These are phyloP conservation scores for Sitophilus oryzae DNA, from an alignment of 1,140 invertebrate species.

Conservation along the genomic window DNA sequence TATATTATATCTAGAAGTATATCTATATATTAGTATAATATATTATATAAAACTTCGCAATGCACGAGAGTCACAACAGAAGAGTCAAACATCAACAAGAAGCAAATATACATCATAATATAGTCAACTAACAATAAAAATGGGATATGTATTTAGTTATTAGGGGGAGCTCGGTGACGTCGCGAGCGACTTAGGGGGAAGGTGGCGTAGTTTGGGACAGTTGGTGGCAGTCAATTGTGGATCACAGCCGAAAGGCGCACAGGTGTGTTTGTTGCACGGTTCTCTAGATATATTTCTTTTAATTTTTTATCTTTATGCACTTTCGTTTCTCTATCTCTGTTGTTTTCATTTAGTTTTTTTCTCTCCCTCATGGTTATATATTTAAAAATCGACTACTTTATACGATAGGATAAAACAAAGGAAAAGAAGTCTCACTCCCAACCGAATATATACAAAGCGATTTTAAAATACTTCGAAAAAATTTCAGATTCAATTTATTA, in stretches of 20 bases:
- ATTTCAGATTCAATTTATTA: too few species aligned
- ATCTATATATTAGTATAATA: slow-evolving; percentile 44
- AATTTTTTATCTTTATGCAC: slow-evolving; percentile 29
- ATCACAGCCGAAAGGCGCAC: slow-evolving; percentile 43
- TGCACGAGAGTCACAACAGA: too few species aligned
- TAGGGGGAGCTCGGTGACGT: slow-evolving; percentile 31
- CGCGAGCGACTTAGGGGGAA: slow-evolving; percentile 6
- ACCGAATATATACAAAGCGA: too few species aligned
- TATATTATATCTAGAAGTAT: too few species aligned
- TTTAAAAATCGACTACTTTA: too few species aligned
- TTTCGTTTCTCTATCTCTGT: slow-evolving; percentile 14
- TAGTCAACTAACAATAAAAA: slow-evolving; percentile 46
- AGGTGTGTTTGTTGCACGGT: slow-evolving; percentile 6
- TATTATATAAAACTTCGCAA: too few species aligned
- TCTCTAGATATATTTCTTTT: slow-evolving; percentile 21
- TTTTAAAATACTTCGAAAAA: too few species aligned
- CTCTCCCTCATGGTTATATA: too few species aligned
- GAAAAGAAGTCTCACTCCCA: too few species aligned
- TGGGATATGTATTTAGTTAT: slow-evolving; percentile 45
- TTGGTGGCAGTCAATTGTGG: slow-evolving; percentile 30
- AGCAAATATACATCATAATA: too few species aligned
- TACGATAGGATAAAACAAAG: too few species aligned
- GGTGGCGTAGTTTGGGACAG: slow-evolving; percentile 1
- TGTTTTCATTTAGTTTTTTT: slow-evolving; percentile 27
- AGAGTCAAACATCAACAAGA: slow-evolving; percentile 45